Evolutionary conservation across 2,797 vertebrate genomes (phyloP).

Genomic region (Hydrophis major): DNA sequence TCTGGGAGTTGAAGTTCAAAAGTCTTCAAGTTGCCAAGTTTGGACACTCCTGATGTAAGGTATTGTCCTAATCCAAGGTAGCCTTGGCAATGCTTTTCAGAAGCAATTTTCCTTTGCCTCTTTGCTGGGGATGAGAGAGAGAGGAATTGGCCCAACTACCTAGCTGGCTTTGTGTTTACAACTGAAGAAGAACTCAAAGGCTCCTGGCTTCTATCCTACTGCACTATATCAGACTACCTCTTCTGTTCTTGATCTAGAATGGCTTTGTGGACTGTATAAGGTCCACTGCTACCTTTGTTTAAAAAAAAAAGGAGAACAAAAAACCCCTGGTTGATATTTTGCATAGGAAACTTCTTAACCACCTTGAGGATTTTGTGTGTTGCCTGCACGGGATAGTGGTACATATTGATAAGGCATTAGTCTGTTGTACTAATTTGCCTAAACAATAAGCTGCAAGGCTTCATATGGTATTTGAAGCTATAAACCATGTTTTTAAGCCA

Average conservation of each 20-base stretch:
- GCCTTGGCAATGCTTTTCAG: background rate
- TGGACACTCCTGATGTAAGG: background rate
- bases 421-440: background rate
- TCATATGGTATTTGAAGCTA: background rate
- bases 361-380: background rate
- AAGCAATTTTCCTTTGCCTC: background rate
- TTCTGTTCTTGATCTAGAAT: background rate
- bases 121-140: background rate
- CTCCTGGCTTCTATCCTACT: background rate
- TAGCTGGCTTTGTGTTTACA: background rate
- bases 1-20: background rate
- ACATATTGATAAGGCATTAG: background rate
- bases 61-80: background rate
- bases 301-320: background rate
- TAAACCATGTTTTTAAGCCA: background rate
- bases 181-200: background rate
- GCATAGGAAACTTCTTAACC: background rate
- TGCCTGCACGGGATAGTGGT: background rate
- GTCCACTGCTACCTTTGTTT: background rate
- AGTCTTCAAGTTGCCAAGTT: background rate
- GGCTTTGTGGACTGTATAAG: background rate
- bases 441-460: background rate
- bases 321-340: background rate
- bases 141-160: background rate
- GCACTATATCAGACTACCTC: background rate